Percentiles rank a stretch among this genome's conserved stretches.
Evolutionary conservation across 2,888 invertebrate genomes (phyloP).

Genomic region (Oscheius sp.): DNA sequence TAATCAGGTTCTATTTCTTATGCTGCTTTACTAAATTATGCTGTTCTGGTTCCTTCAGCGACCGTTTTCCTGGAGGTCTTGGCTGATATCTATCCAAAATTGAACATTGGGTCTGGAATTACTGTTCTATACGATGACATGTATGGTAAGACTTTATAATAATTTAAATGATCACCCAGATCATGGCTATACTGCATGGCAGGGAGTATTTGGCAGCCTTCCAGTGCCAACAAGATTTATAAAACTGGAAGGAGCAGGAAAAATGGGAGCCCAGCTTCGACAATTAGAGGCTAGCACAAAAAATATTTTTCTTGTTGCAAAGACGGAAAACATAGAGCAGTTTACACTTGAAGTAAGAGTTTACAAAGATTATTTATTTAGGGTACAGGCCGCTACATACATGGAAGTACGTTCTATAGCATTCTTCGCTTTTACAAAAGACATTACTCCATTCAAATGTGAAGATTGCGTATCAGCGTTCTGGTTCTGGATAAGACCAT

Average conservation of each 20-base stretch:
- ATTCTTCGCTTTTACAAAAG: slow-evolving; percentile 48
- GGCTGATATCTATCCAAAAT: slow-evolving; percentile 81
- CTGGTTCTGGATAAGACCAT: slow-evolving; percentile 61
- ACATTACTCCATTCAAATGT: slow-evolving; percentile 65
- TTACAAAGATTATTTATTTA: not conserved
- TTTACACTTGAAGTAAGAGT: slow-evolving; percentile 49
- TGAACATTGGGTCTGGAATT: slow-evolving; percentile 85
- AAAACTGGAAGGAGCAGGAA: slow-evolving; percentile 43
- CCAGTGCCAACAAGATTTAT: slow-evolving; percentile 44
- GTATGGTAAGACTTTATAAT: slow-evolving; percentile 77
- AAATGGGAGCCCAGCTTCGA: slow-evolving; percentile 47
- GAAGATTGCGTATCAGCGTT: slow-evolving; percentile 57
- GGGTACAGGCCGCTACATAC: slow-evolving; percentile 32
- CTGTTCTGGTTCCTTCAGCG: slow-evolving; percentile 55
- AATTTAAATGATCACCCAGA: slow-evolving; percentile 22
- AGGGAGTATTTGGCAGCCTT: slow-evolving; percentile 43
- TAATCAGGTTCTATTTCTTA: not conserved
- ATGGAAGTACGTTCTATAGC: slow-evolving; percentile 39
- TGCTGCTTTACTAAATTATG: slow-evolving; percentile 45
- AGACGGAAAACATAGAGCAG: slow-evolving; percentile 60
- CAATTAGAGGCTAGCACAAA: slow-evolving; percentile 40
- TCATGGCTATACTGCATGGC: slow-evolving; percentile 49
- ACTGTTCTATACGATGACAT: slow-evolving; percentile 88
- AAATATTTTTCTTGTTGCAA: slow-evolving; percentile 61
- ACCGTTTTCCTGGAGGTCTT: slow-evolving; percentile 75